These are phyloP conservation scores for Cyprinodon variegatus DNA, from an alignment of 2,113 vertebrate genomes.

Conservation along the genomic window DNA sequence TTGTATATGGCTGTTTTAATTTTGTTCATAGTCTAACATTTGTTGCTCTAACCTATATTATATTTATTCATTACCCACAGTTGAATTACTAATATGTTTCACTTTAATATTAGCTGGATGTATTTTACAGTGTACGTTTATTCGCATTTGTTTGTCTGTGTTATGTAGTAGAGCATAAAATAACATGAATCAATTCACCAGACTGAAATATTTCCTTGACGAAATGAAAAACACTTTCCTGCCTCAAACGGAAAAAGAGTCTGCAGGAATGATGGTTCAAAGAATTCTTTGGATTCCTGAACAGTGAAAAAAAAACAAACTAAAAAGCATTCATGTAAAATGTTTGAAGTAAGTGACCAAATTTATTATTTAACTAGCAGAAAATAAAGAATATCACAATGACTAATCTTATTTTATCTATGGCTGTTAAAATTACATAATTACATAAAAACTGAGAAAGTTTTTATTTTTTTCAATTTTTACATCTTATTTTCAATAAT, in stretches of 20 bases:
- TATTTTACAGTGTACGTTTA: neutral
- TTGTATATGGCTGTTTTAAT: neutral
- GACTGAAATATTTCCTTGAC: slow-evolving; percentile 43
- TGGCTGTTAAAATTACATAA: too few relatives aligned
- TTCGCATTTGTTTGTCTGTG: slow-evolving; percentile 38
- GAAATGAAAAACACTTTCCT: slow-evolving; percentile 46
- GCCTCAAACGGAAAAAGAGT: slow-evolving; percentile 53
- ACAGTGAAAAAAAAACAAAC: slow-evolving; percentile 14
- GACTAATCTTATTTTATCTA: too few relatives aligned
- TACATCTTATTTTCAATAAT: too few relatives aligned
- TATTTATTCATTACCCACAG: too few relatives aligned
- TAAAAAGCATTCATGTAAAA: neutral
- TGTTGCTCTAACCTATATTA: neutral
- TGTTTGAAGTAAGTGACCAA: too few relatives aligned
- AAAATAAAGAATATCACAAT: too few relatives aligned
- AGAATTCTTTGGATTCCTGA: slow-evolving; percentile 26
- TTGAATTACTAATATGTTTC: neutral
- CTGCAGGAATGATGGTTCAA: slow-evolving; percentile 45
- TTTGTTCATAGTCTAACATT: neutral
- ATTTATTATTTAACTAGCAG: too few relatives aligned
- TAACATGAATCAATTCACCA: slow-evolving; percentile 54
- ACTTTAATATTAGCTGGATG: neutral
- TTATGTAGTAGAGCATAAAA: slow-evolving; percentile 57
- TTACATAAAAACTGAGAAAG: too few relatives aligned
- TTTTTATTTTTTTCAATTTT: too few relatives aligned